Conservation (phyloP, 35 echinoderm and acorn worm genomes). For the Chiridota heheva region DNA sequence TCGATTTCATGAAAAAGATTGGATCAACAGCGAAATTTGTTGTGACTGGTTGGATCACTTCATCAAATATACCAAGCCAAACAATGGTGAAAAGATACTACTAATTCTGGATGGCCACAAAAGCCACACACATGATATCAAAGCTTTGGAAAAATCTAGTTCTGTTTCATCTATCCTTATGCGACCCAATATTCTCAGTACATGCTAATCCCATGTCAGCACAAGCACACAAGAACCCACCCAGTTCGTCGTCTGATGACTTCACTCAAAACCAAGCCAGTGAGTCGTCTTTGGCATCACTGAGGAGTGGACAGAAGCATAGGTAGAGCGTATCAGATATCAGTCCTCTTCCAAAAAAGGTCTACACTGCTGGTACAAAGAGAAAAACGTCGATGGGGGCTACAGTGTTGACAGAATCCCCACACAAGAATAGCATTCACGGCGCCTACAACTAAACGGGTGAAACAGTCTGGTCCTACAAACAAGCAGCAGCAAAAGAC, state of each 20-base stretch:
- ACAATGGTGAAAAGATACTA: neutral
- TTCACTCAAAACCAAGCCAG: neutral
- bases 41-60: neutral
- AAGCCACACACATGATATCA: constrained; percentile 12
- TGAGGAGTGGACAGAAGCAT: neutral
- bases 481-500: constrained; percentile 24
- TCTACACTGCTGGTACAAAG: neutral
- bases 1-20: neutral
- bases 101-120: constrained; percentile 14
- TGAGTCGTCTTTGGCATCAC: neutral
- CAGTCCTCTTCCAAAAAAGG: constrained; percentile 15
- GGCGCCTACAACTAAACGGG: neutral
- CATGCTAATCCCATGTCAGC: neutral
- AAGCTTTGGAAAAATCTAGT: neutral
- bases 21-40: neutral
- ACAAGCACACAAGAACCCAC: neutral
- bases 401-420: neutral
- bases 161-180: neutral
- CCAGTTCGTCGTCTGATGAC: neutral
- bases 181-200: neutral
- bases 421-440: neutral
- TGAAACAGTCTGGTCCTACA: neutral
- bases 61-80: neutral
- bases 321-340: constrained; percentile 1
- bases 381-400: neutral